Conservation (phyloP, 2,888 invertebrate species). For the Ennomos fuscantarius region DNA sequence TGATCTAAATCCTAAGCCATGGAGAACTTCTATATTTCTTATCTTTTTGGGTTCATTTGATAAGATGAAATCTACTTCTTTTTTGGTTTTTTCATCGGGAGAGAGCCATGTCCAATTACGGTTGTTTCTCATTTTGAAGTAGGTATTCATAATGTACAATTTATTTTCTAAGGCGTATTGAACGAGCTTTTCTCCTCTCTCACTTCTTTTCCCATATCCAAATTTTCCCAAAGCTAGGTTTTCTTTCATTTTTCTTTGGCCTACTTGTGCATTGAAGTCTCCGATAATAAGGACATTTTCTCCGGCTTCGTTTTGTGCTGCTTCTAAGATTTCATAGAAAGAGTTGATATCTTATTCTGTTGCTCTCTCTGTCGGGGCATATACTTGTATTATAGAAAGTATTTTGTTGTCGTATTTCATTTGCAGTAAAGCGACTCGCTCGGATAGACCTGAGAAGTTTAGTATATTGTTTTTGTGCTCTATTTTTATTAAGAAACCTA, state of each 20-base stretch:
- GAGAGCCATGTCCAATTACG: constrained; percentile 20
- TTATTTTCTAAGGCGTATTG: constrained; percentile 14
- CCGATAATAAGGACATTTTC: constrained; percentile 28
- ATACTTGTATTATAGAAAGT: constrained; percentile 35
- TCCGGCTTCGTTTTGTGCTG: constrained; percentile 17
- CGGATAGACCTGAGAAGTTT: constrained; percentile 9
- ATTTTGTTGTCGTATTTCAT: constrained; percentile 4
- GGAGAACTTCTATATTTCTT: no score
- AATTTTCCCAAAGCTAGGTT: neutral
- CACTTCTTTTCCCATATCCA: constrained; percentile 4
- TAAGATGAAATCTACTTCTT: constrained; percentile 19
- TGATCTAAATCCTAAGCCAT: neutral
- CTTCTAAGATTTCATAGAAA: constrained; percentile 33
- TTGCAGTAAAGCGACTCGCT: constrained; percentile 11
- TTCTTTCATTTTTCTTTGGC: neutral
- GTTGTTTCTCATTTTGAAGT: constrained; percentile 16
- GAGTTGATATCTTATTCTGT: constrained; percentile 21
- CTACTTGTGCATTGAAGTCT: neutral
- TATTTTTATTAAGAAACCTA: constrained; percentile 18
- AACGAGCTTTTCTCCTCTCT: constrained; percentile 9
- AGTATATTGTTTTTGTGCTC: constrained; percentile 3
- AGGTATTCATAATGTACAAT: constrained; percentile 12
- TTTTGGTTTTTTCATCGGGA: constrained; percentile 8
- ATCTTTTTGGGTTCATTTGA: constrained; percentile 4
- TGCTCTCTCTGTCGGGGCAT: constrained; percentile 37